These are phyloP conservation scores for Pteromalus puparum DNA, from an alignment of 1,140 invertebrate genomes.

Conservation along the genomic window DNA sequence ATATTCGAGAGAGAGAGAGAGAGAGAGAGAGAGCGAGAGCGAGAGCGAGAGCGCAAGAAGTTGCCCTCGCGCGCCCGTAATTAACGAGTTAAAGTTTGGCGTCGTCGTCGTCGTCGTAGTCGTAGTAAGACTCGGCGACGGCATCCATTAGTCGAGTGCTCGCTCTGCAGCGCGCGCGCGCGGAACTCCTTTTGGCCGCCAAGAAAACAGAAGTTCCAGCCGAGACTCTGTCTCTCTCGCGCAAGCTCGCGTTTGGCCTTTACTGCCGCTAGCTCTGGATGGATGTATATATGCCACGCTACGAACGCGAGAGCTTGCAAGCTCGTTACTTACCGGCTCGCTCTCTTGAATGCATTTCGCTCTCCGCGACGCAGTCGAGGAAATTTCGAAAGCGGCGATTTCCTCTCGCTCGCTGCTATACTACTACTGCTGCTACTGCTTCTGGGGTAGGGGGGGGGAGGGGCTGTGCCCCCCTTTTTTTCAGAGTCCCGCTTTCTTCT, in stretches of 20 bases:
- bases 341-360: slow-evolving; percentile 46
- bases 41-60: slow-evolving; percentile 67
- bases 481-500: not conserved
- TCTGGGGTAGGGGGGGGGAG: not conserved
- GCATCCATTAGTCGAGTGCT: slow-evolving; percentile 76
- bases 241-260: slow-evolving; percentile 43
- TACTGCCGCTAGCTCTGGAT: slow-evolving; percentile 13
- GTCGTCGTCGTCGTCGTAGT: slow-evolving; percentile 64
- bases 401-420: slow-evolving; percentile 15
- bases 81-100: slow-evolving; percentile 77
- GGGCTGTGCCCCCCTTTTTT: not conserved
- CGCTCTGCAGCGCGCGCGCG: slow-evolving; percentile 59
- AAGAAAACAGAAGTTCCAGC: slow-evolving; percentile 68
- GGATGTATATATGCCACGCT: not conserved
- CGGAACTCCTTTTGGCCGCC: slow-evolving; percentile 74
- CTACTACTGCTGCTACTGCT: not conserved
- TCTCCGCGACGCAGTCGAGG: slow-evolving; percentile 8
- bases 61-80: slow-evolving; percentile 73
- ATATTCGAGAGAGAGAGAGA: slow-evolving; percentile 71
- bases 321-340: slow-evolving; percentile 50
- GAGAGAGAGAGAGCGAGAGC: no score
- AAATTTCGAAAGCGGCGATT: slow-evolving; percentile 51
- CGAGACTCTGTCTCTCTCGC: slow-evolving; percentile 22
- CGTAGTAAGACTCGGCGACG: slow-evolving; percentile 65
- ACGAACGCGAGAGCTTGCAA: slow-evolving; percentile 40